Percentiles rank a stretch among this genome's conserved stretches.
These are phyloP conservation scores for Cavia aperea DNA, from an alignment of 2,113 vertebrate species.

Conservation along the genomic window DNA sequence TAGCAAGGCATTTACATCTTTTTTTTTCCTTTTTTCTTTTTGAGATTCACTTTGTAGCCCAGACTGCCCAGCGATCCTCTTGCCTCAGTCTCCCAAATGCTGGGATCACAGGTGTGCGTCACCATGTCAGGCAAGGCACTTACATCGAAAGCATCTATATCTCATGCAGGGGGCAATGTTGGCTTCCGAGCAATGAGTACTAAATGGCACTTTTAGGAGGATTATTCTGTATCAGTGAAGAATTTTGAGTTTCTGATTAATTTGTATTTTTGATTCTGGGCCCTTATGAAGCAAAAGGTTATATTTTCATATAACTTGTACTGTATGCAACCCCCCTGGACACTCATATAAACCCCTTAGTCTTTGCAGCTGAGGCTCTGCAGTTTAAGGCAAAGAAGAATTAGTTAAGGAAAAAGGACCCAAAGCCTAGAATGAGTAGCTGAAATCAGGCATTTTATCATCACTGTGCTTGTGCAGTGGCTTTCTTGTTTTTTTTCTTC, in stretches of 20 bases:
- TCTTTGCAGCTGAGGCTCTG: neutral
- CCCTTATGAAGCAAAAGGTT: neutral
- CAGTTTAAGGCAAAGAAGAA: neutral
- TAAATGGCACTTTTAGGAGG: neutral
- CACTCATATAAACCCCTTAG: neutral
- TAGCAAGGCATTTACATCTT: neutral
- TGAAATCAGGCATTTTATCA: conserved; percentile 40
- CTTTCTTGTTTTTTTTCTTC: neutral
- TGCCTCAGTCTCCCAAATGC: neutral
- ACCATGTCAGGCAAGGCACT: neutral
- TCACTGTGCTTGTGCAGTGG: neutral
- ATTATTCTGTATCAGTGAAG: neutral
- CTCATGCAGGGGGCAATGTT: neutral
- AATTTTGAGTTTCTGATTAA: neutral
- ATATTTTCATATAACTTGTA: neutral
- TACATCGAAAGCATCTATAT: neutral
- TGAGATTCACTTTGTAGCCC: neutral
- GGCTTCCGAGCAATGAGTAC: neutral
- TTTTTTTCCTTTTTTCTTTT: neutral
- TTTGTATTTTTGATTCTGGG: neutral
- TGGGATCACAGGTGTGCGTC: neutral
- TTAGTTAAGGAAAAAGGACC: conserved; percentile 9
- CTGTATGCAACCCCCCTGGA: neutral
- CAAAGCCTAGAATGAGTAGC: neutral
- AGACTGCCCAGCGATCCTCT: neutral